Conservation (phyloP, 2,888 invertebrate genomes). For the Scaptomyza cyrtandrae region DNA sequence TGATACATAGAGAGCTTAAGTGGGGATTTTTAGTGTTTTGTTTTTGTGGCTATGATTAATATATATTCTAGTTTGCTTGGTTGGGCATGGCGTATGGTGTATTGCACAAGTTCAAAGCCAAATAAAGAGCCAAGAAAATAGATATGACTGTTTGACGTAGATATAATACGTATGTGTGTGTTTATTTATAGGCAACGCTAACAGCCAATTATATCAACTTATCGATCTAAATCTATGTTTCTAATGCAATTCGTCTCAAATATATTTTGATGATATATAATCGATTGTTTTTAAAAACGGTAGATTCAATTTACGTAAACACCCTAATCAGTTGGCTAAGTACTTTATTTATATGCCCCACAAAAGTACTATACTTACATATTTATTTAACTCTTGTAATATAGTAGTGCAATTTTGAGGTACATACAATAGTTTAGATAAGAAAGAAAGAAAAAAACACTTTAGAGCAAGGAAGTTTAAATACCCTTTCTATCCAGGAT, state of each 20-base stretch:
- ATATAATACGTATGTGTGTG: background rate
- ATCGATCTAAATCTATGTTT: slow-evolving; percentile 17
- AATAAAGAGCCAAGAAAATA: slow-evolving; percentile 14
- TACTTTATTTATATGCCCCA: background rate
- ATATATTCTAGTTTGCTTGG: slow-evolving; percentile 5
- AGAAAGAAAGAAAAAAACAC: background rate
- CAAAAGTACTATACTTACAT: background rate
- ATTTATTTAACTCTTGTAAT: background rate
- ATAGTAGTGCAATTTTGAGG: background rate
- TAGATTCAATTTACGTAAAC: slow-evolving; percentile 3
- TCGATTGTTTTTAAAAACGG: slow-evolving; percentile 1
- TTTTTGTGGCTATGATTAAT: slow-evolving; percentile 38
- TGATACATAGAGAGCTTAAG: slow-evolving; percentile 28
- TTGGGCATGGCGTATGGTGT: background rate
- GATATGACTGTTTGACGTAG: slow-evolving; percentile 38
- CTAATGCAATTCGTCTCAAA: slow-evolving; percentile 1
- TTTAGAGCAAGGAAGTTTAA: background rate
- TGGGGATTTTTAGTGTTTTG: slow-evolving; percentile 28
- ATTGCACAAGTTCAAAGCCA: slow-evolving; percentile 27
- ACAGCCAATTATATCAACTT: slow-evolving; percentile 9
- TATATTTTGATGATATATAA: slow-evolving; percentile 11
- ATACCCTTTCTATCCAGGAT: background rate
- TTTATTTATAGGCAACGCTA: slow-evolving; percentile 20
- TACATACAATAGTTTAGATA: background rate
- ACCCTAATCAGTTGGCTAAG: slow-evolving; percentile 9